phyloP scores from a whole-genome alignment of 2,113 vertebrate species.

The Sciurus niger region DNA sequence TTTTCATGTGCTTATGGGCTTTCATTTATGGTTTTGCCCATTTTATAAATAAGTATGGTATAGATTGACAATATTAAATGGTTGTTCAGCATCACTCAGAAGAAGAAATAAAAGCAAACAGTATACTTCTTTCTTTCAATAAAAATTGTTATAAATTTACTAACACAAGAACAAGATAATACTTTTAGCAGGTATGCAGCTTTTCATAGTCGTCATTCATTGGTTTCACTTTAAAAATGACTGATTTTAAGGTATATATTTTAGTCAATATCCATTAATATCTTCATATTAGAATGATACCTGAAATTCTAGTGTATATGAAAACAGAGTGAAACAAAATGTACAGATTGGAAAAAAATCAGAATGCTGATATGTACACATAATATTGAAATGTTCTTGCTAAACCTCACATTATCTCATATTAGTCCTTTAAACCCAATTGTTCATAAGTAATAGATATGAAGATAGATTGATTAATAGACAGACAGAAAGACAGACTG shows the following conservation, averaged over 20 bases:
- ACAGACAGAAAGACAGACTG: not conserved
- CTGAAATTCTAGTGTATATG: not conserved
- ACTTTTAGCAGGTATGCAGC: not conserved
- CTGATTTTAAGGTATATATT: not conserved
- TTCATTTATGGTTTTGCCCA: not conserved
- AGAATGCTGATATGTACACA: not conserved
- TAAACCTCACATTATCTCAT: not conserved
- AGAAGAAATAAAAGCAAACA: conserved; percentile 7
- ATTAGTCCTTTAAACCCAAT: not conserved
- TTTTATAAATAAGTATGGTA: not conserved
- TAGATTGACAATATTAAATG: not conserved
- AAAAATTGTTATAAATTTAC: not conserved
- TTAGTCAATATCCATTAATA: not conserved
- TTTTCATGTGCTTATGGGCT: not conserved
- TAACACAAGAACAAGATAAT: not conserved
- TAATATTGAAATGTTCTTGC: not conserved
- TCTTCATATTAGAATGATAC: not conserved
- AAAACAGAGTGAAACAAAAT: not conserved
- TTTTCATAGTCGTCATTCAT: not conserved
- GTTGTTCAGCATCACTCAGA: not conserved
- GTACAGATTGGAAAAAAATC: not conserved
- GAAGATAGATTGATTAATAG: not conserved
- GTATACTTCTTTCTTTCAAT: not conserved
- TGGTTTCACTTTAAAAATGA: not conserved
- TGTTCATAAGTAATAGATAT: not conserved